Evolutionary conservation across 1,140 invertebrate species (phyloP), one percentile per base, ranked within the genome.

Genomic region (Drosophila pseudoananassae): DNA sequence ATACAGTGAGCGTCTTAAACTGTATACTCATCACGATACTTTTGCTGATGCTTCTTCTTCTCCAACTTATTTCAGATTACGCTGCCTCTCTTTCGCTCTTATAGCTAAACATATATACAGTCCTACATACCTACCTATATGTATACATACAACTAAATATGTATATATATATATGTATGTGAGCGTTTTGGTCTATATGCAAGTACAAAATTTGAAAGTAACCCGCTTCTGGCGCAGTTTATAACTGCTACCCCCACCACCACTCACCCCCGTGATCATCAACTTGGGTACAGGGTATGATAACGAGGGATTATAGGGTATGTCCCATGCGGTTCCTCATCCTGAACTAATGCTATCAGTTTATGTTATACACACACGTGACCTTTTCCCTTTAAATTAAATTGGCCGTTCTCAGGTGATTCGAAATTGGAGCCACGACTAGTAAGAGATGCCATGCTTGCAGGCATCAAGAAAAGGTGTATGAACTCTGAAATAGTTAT

Each of bases 1-100:
- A 57, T 51, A 47, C 71, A 59, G 51, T 17, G 63, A 77, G 78
- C 74, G 69, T 78, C 82, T 88, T 88, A 87, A 87, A 88, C 82
- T 87, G 78, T 88, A 85, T 84, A 84, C 78, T 81, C 78, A 82
- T 82, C 79, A 82, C 78, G 79, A 82, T 82, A 82, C 82, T 87
- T 87, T 76, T 87, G 76, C 80, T 82, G 78, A 72, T 82, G 78
- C 76, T 85, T 84, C 78, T 87, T 87, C 82, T 87, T 85, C 76
- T 79, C 65, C 83, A 87, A 87, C 82, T 87, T 87, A 87, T 87
- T 87, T 87, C 82, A 87, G 82, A 87, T 87, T 87, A 88, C 83
- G 70, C 51, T 81, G 51, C 75, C 59, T 85, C 82, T 82, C 82
- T 78, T 52, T 87, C 83, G 57, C 82, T 60, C 82, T 65, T 58